These are phyloP conservation scores for Silvanus unidentatus DNA, from an alignment of 2,888 invertebrate species.

Conservation along the genomic window DNA sequence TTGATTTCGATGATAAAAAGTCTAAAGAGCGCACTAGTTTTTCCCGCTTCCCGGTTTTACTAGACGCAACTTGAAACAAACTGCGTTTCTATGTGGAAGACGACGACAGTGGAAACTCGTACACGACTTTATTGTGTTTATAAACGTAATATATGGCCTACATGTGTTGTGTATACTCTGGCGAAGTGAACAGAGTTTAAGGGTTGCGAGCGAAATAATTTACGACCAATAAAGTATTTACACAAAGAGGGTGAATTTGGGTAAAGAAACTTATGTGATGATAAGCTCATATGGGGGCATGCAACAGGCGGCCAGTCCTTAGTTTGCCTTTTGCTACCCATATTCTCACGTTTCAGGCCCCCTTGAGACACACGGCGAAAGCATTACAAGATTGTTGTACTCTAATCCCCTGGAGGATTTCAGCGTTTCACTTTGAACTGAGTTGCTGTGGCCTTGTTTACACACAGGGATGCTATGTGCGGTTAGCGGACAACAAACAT, in stretches of 20 bases:
- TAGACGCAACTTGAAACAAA: no score
- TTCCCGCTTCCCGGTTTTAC: no score
- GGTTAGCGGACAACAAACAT: conserved; percentile 20
- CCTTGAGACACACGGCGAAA: conserved; percentile 33
- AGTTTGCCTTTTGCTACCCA: conserved; percentile 33
- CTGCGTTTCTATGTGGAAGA: no score
- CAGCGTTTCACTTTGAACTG: conserved; percentile 42
- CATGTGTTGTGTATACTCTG: not conserved
- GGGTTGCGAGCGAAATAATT: conserved; percentile 4
- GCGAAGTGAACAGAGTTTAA: not conserved
- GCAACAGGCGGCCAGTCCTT: conserved; percentile 41
- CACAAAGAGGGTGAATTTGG: conserved; percentile 6
- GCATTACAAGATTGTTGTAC: conserved; percentile 43
- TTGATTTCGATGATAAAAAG: conserved; percentile 30
- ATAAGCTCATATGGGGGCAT: conserved; percentile 13
- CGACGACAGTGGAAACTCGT: no score
- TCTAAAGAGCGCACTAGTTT: not conserved
- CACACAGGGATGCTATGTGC: conserved; percentile 24
- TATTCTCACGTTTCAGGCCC: conserved; percentile 40
- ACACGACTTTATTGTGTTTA: no score
- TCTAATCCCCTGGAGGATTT: conserved; percentile 41
- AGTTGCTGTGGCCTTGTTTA: conserved; percentile 1
- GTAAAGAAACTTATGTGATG: conserved; percentile 6
- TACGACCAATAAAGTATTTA: conserved; percentile 5
- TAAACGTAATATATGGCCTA: not conserved